These are phyloP conservation scores for Oedothorax gibbosus DNA, from an alignment of 1,140 invertebrate species.

Conservation along the genomic window DNA sequence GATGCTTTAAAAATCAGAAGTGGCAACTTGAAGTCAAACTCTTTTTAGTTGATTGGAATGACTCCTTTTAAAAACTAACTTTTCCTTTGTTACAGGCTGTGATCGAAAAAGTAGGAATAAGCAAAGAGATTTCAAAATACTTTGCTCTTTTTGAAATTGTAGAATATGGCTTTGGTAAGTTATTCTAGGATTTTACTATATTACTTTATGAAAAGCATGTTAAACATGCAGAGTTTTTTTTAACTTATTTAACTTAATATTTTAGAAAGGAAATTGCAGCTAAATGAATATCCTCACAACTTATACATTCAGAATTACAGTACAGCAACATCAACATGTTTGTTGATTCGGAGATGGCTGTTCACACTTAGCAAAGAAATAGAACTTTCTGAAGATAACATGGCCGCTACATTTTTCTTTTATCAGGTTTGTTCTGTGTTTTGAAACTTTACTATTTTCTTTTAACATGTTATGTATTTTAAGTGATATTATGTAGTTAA, in stretches of 20 bases:
- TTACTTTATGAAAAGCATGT: neutral
- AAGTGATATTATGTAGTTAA: neutral
- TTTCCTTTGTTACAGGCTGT: conserved; percentile 73
- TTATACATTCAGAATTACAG: conserved; percentile 99
- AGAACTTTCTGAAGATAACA: conserved; percentile 74
- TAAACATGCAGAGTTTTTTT: too few species aligned
- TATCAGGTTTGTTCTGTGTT: conserved; percentile 73
- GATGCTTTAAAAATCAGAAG: too few species aligned
- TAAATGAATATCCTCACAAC: conserved; percentile 95
- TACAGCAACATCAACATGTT: conserved; percentile 95
- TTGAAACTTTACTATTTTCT: neutral
- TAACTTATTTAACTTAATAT: conserved; percentile 39
- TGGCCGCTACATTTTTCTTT: conserved; percentile 81
- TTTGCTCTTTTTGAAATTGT: conserved; percentile 99
- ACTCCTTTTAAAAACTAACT: neutral
- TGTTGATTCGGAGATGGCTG: conserved; percentile 94
- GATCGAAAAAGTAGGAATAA: conserved; percentile 86
- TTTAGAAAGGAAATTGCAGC: conserved; percentile 91
- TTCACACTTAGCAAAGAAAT: conserved; percentile 85
- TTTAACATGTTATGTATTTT: neutral
- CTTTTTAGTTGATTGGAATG: too few species aligned
- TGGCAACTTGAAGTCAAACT: neutral
- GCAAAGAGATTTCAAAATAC: conserved; percentile 84
- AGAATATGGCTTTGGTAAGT: conserved; percentile 92
- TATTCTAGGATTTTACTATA: neutral